Percentiles rank a stretch among this genome's conserved stretches.
phyloP scores from a whole-genome alignment of 2,888 invertebrate species.

The Atrina japonica region DNA sequence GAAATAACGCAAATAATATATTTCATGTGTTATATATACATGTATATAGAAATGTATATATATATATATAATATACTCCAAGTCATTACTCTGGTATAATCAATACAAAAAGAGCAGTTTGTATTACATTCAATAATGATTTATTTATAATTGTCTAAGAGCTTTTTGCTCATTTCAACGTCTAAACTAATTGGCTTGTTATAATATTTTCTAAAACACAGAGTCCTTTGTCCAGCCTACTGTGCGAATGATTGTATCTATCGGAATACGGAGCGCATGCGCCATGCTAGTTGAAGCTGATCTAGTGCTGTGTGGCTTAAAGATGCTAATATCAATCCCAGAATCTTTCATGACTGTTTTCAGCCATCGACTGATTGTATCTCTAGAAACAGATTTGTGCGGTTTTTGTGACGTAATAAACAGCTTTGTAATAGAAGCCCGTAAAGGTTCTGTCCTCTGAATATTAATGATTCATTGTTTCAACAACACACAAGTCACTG shows the following conservation, averaged over 20 bases:
- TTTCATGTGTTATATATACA: too few relatives aligned
- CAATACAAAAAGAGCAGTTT: constrained; percentile 4
- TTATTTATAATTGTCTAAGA: constrained; percentile 10
- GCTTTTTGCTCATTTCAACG: background rate
- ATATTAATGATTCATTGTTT: constrained; percentile 5
- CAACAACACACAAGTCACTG: constrained; percentile 6
- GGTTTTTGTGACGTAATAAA: constrained; percentile 18
- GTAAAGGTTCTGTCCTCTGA: constrained; percentile 4
- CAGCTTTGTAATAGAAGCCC: background rate
- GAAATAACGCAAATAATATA: too few relatives aligned
- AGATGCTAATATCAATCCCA: constrained; percentile 18
- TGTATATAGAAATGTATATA: too few relatives aligned
- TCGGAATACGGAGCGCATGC: constrained; percentile 4
- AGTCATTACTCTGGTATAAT: too few relatives aligned
- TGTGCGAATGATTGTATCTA: constrained; percentile 18
- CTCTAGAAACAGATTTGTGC: constrained; percentile 10
- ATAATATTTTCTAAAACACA: constrained; percentile 26
- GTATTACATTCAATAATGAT: background rate
- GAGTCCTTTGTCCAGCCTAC: constrained; percentile 18
- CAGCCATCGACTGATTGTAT: constrained; percentile 18
- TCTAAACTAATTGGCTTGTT: constrained; percentile 17
- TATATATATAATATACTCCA: too few relatives aligned
- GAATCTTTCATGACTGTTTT: constrained; percentile 9
- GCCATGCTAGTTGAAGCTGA: constrained; percentile 9
- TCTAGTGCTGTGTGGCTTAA: constrained; percentile 24